Percentiles rank a stretch among this genome's conserved stretches.
Evolutionary conservation across 2,797 vertebrate species (phyloP).

Genomic region (Geotrypetes seraphini): DNA sequence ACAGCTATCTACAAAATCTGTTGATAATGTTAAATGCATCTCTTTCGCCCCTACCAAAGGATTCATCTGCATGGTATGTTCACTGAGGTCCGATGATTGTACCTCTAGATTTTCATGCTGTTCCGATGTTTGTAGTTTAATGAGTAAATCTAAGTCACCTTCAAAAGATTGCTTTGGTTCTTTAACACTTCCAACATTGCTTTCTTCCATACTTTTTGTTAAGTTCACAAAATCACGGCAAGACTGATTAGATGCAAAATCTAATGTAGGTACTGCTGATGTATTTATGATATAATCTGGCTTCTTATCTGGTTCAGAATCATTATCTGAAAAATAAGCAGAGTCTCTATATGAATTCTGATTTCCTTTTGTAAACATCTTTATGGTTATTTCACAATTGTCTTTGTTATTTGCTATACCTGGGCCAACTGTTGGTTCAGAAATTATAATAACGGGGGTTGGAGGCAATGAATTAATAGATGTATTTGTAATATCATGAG

Average conservation of each 20-base stretch:
- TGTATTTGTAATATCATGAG: conserved; percentile 14
- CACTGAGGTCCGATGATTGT: neutral
- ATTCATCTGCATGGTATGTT: neutral
- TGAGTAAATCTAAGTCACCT: neutral
- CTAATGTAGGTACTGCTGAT: conserved; percentile 11
- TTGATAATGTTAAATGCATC: conserved; percentile 6
- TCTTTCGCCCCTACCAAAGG: conserved; percentile 16
- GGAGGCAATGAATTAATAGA: conserved; percentile 28
- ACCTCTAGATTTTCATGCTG: conserved; percentile 4
- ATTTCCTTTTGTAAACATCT: conserved; percentile 44
- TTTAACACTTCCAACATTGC: conserved; percentile 1
- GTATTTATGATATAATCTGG: conserved; percentile 46
- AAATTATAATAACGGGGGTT: conserved; percentile 75
- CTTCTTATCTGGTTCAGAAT: conserved; percentile 85
- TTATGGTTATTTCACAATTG: conserved; percentile 36
- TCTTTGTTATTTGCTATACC: conserved; percentile 34
- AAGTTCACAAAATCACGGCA: conserved; percentile 5
- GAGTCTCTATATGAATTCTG: conserved; percentile 81
- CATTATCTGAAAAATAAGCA: conserved; percentile 96
- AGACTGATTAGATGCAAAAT: conserved; percentile 3
- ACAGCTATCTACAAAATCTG: conserved; percentile 13
- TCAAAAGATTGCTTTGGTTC: neutral
- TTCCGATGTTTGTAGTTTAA: conserved; percentile 1
- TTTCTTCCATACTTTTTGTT: conserved; percentile 4
- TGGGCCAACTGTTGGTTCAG: conserved; percentile 43